A percentile compares a stretch with the other conserved stretches of the same genome.
phyloP scores from a whole-genome alignment of 2,797 vertebrate genomes.

The Periophthalmus magnuspinnatus region DNA sequence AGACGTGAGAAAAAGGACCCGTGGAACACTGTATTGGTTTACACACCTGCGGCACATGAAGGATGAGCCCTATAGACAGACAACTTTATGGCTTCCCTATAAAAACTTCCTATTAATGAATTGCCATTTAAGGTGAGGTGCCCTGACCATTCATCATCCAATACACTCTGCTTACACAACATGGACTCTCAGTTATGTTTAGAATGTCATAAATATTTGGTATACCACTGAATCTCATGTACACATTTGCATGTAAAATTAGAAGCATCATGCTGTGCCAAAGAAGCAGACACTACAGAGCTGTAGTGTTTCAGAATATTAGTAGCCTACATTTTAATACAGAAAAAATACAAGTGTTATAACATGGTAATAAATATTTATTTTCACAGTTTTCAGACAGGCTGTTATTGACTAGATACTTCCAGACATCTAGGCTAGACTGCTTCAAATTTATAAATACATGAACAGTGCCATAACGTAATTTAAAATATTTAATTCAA shows the following conservation, averaged over 20 bases:
- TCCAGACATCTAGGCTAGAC: no score
- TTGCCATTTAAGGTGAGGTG: slow-evolving; percentile 71
- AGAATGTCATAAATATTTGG: slow-evolving; percentile 64
- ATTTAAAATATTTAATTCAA: no score
- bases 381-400: not conserved
- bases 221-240: slow-evolving; percentile 42
- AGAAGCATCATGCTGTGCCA: slow-evolving; percentile 25
- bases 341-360: not conserved
- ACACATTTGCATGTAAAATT: slow-evolving; percentile 44
- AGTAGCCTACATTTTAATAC: not conserved
- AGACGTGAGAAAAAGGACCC: slow-evolving; percentile 60
- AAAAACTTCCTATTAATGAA: slow-evolving; percentile 49
- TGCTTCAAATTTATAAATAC: not conserved
- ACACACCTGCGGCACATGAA: slow-evolving; percentile 51
- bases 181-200: slow-evolving; percentile 43
- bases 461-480: not conserved
- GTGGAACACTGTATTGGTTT: slow-evolving; percentile 44
- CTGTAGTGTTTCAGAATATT: no score
- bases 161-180: slow-evolving; percentile 55
- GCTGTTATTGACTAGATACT: no score
- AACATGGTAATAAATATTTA: not conserved
- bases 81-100: slow-evolving; percentile 33
- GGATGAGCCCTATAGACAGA: slow-evolving; percentile 62
- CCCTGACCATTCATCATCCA: slow-evolving; percentile 54
- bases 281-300: slow-evolving; percentile 9